phyloP scores from a whole-genome alignment of 2,113 vertebrate genomes.

The Cervus canadensis region DNA sequence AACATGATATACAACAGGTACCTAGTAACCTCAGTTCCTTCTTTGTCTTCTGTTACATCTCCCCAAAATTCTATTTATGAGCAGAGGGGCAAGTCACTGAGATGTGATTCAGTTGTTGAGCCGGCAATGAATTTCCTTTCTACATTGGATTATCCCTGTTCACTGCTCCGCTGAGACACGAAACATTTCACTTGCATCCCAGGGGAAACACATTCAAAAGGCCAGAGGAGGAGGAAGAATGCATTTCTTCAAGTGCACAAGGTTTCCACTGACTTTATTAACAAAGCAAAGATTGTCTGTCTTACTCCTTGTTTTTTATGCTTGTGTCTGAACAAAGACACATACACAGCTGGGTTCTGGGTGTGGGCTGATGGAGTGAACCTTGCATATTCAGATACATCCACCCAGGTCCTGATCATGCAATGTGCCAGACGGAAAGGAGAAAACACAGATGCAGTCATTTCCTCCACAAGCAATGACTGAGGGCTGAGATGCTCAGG shows the following conservation, averaged over 20 bases:
- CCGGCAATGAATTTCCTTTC: background rate
- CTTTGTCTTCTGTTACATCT: background rate
- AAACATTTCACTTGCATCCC: background rate
- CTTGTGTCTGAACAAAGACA: background rate
- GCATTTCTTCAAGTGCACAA: background rate
- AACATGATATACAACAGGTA: background rate
- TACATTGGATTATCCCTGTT: background rate
- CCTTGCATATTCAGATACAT: background rate
- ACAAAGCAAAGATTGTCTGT: background rate
- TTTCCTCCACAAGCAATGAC: background rate
- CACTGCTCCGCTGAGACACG: background rate
- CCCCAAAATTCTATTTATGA: background rate
- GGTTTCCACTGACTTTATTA: background rate
- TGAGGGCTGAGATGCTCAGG: background rate
- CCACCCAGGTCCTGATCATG: background rate
- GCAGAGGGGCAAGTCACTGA: background rate
- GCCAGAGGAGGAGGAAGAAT: background rate
- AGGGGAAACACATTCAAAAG: background rate
- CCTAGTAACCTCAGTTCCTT: background rate
- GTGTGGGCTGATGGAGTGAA: background rate
- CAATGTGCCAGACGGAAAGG: background rate
- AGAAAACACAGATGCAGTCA: background rate
- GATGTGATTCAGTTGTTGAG: background rate
- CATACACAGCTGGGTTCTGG: rapidly evolving
- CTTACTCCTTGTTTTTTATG: background rate